Base-by-base conservation (phyloP, 1,140 invertebrate species). In the Aphelinus atriplicis region DNA sequence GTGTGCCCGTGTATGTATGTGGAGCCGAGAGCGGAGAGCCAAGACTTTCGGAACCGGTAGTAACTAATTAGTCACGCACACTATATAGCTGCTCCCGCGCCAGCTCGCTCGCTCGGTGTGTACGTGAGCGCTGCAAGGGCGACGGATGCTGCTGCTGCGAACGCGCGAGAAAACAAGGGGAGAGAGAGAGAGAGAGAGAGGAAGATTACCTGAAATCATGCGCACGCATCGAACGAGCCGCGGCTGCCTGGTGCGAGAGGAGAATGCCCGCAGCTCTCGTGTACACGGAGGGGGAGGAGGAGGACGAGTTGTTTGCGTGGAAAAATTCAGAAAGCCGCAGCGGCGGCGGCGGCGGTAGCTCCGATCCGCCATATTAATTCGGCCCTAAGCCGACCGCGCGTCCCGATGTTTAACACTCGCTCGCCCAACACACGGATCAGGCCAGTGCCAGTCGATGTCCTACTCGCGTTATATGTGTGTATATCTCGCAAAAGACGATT, bases 21-120 rank as follows among this genome's bases (percentile, higher is more conserved):
- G 26, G 26, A 26, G 26, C 26, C 26, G 56, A 65, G 71, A 48
- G 55, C 9, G 58, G 66, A 74, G 71, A 73, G 72, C 10, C 72
- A 73, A 73, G 58, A 73, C 72, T 73, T 73, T 73, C 67, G 72
- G 72, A 73, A 73, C 72, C 72, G 72, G 64, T 73, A 73, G 72
- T 73, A 74, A 74, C 57, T 69, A 74, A 74, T 74, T 74, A 74
- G 73, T 74, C 73, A 74, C 65, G 73, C 60, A 68, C 53, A 73
- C 55, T 58, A 58, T 26, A 26, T 26, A 26, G 43, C 70, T 56
- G 5, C 48, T 66, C 51, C 67, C 56, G 58, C 50, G 46, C 42
- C 60, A 50, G 61, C 26, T 47, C 47, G 10, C 7, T 7, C 3
- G 26, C 42, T 3, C 45, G 3, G n/a, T 62, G 3, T 62, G 5